These are phyloP conservation scores for Drosophila insularis DNA, from an alignment of 1,140 invertebrate genomes.

Conservation along the genomic window DNA sequence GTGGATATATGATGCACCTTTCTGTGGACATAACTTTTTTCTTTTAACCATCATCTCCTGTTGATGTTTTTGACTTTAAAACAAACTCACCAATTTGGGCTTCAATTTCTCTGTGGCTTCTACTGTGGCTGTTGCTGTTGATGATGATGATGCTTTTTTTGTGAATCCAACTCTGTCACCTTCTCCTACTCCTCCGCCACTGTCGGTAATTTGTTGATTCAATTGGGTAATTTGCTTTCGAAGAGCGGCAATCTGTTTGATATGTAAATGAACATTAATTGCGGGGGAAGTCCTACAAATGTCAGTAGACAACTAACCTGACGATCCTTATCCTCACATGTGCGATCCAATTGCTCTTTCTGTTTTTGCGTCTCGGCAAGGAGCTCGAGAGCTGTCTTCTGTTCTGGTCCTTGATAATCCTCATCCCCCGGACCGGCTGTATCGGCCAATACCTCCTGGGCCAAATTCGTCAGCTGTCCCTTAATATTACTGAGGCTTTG, in stretches of 20 bases:
- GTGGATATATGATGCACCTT: not conserved
- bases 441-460: conserved; percentile 87
- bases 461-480: conserved; percentile 89
- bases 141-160: conserved; percentile 13
- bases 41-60: not conserved
- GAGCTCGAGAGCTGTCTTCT: conserved; percentile 63
- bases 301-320: conserved; percentile 83
- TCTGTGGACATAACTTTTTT: not conserved
- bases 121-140: not conserved
- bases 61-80: not conserved
- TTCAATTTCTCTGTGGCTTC: conserved; percentile 24
- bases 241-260: conserved; percentile 67
- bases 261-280: not conserved
- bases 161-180: conserved; percentile 16
- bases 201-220: conserved; percentile 50
- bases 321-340: conserved; percentile 85
- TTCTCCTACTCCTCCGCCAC: conserved; percentile 19
- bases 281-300: conserved; percentile 23
- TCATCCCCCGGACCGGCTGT: conserved; percentile 83
- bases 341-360: conserved; percentile 85
- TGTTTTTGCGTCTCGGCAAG: conserved; percentile 83
- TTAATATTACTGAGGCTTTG: conserved; percentile 89
- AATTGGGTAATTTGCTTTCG: conserved; percentile 65
- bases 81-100: conserved; percentile 54
- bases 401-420: conserved; percentile 66